Percentiles rank a stretch among this genome's conserved stretches.
phyloP scores from a whole-genome alignment of 2,113 vertebrate genomes.

The Corythornis vintsioides region DNA sequence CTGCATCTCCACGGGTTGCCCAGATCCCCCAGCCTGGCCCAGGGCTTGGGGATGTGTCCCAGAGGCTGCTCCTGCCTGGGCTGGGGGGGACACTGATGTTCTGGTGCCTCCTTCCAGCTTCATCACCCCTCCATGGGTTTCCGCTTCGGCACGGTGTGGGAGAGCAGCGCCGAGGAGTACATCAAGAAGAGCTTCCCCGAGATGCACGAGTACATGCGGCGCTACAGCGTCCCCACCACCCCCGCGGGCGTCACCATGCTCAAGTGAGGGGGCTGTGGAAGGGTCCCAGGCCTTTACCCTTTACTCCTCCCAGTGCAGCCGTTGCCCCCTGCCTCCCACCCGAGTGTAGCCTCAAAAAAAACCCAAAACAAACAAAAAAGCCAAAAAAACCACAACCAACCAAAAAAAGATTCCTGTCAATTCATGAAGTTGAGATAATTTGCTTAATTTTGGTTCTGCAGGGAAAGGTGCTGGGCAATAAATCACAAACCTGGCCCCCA shows the following conservation, averaged over 20 bases:
- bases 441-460: background rate
- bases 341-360: background rate
- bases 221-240: slow-evolving; percentile 87
- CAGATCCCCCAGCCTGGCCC: background rate
- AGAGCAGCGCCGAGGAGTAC: slow-evolving; percentile 93
- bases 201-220: slow-evolving; percentile 88
- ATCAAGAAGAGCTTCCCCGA: slow-evolving; percentile 93
- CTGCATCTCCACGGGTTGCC: background rate
- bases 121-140: slow-evolving; percentile 90
- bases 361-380: no score
- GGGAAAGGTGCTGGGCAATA: no score
- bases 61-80: rapidly evolving
- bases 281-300: background rate
- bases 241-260: slow-evolving; percentile 86
- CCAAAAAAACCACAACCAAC: no score
- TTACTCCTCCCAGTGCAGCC: background rate
- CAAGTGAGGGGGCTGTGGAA: slow-evolving; percentile 78
- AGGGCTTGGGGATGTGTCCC: background rate
- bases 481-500: background rate
- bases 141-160: slow-evolving; percentile 89
- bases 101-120: slow-evolving; percentile 76
- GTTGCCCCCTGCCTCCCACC: background rate
- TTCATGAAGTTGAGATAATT: background rate
- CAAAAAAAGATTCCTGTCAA: background rate
- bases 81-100: background rate